Conservation (phyloP, 2,888 invertebrate genomes). For the Leptinotarsa juncta region DNA sequence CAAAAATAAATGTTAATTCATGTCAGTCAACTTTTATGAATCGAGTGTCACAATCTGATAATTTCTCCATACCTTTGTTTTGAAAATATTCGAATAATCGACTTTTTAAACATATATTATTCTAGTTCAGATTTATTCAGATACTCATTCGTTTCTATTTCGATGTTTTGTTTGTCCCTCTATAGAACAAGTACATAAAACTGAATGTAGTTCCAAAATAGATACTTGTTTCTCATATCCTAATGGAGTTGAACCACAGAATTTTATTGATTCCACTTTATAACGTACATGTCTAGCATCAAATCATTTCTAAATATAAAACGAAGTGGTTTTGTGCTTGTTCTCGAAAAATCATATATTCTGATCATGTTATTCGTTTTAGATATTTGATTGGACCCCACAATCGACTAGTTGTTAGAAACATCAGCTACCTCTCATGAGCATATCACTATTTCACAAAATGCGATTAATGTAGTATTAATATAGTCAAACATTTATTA, state of each 20-base stretch:
- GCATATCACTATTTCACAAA: too few species aligned
- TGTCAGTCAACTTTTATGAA: too few species aligned
- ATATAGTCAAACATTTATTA: too few species aligned
- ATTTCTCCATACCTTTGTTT: too few species aligned
- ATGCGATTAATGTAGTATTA: too few species aligned
- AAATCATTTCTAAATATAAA: slow-evolving; percentile 17
- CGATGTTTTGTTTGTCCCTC: slow-evolving; percentile 9
- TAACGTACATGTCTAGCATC: neutral
- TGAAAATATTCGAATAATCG: neutral
- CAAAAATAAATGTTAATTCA: too few species aligned
- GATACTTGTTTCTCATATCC: slow-evolving; percentile 7
- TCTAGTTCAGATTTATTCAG: neutral
- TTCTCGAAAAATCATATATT: neutral
- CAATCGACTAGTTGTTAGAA: too few species aligned
- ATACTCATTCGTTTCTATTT: neutral
- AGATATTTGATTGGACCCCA: neutral
- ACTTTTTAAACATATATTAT: neutral
- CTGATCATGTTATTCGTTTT: neutral
- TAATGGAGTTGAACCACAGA: slow-evolving; percentile 12
- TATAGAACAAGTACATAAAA: slow-evolving; percentile 15
- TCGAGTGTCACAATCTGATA: too few species aligned
- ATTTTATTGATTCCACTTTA: slow-evolving; percentile 19
- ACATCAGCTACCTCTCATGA: too few species aligned
- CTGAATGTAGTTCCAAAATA: slow-evolving; percentile 17
- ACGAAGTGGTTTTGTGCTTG: neutral